A percentile compares a stretch with the other conserved stretches of the same genome.
Evolutionary conservation across 2,797 vertebrate species (phyloP).

Genomic region (Enteromius treurensis): DNA sequence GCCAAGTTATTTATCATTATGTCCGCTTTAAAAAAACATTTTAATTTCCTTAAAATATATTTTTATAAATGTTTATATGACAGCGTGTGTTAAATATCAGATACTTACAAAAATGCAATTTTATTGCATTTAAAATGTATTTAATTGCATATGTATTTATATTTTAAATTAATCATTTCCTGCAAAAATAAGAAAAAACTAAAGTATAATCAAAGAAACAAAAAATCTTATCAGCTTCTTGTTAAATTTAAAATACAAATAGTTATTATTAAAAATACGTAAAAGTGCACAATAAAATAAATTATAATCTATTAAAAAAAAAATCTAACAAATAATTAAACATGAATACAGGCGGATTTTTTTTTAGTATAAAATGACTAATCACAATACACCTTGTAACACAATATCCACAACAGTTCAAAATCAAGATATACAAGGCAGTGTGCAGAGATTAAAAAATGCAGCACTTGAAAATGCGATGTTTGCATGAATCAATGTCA

Average conservation of each 20-base stretch:
- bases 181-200: background rate
- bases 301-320: background rate
- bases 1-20: background rate
- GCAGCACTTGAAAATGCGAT: conserved; percentile 61
- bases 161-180: background rate
- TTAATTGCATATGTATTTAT: background rate
- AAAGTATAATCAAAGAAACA: background rate
- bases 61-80: conserved; percentile 32
- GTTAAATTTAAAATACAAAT: background rate
- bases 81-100: conserved; percentile 1
- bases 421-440: conserved; percentile 38
- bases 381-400: conserved; percentile 4
- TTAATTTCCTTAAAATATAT: background rate
- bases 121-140: background rate
- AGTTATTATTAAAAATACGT: background rate
- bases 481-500: conserved; percentile 62
- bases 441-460: conserved; percentile 58
- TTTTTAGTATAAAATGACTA: background rate
- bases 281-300: conserved; percentile 19
- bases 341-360: background rate
- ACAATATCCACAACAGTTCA: conserved; percentile 33
- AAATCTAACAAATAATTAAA: background rate
- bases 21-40: background rate
- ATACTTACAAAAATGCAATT: background rate
- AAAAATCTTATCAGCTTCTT: background rate